Percentiles rank a stretch among this genome's conserved stretches.
Conservation (phyloP, 2,113 vertebrate genomes). For the Rhea americana region DNA sequence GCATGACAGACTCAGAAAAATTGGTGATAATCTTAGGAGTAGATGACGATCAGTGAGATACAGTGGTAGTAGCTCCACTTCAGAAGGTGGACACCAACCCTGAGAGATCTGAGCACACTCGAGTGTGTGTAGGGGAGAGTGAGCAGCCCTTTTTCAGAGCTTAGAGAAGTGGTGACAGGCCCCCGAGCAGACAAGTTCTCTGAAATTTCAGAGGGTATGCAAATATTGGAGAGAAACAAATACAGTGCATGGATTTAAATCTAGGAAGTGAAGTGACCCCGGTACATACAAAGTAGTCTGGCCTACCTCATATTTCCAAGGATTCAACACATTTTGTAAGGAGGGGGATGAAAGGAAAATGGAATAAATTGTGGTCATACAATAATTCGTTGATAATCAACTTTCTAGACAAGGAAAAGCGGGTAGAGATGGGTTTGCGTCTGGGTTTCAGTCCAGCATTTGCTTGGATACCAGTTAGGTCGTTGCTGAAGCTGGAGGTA, state of each 20-base stretch:
- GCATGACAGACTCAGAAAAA: neutral
- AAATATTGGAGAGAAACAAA: neutral
- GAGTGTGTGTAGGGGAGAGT: neutral
- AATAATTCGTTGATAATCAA: neutral
- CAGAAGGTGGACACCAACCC: slow-evolving; percentile 39
- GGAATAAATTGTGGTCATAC: neutral
- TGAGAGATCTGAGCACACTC: neutral
- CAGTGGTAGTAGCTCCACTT: neutral
- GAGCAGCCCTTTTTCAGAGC: neutral
- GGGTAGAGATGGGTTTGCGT: neutral
- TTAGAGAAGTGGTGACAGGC: neutral
- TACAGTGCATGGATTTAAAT: neutral
- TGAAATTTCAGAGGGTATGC: neutral
- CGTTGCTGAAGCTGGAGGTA: neutral
- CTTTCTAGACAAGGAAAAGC: neutral
- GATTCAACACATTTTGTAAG: neutral
- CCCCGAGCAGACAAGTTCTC: neutral
- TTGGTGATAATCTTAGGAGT: slow-evolving; percentile 15
- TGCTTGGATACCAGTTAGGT: neutral
- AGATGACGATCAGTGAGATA: neutral
- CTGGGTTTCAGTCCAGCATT: neutral
- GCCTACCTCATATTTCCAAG: neutral
- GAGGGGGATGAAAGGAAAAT: neutral
- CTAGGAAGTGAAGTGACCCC: neutral
- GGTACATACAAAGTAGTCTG: neutral